phyloP scores from a whole-genome alignment of 2,888 invertebrate species.

The Clusia tigrina region DNA sequence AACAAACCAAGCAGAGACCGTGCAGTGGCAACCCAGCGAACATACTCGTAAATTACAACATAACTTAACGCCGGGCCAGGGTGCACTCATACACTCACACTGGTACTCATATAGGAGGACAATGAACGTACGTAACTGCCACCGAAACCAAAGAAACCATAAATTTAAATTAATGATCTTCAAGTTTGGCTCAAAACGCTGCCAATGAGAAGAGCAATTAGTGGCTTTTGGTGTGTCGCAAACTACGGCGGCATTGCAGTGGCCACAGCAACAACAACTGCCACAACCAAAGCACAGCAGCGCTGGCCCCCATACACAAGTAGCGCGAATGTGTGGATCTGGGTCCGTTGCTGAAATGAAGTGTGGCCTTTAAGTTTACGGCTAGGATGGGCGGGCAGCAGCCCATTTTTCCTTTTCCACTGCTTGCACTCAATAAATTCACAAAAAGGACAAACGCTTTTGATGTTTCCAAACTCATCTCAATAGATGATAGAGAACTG shows the following conservation, averaged over 20 bases:
- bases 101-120: slow-evolving; percentile 7
- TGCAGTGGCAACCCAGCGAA: neutral
- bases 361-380: neutral
- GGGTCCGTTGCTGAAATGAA: neutral
- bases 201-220: slow-evolving; percentile 31
- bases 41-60: neutral
- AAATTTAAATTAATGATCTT: slow-evolving; percentile 61
- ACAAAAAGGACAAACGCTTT: slow-evolving; percentile 22
- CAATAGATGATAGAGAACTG: too few relatives aligned
- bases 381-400: neutral
- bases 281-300: slow-evolving; percentile 9
- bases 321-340: neutral
- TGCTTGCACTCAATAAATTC: slow-evolving; percentile 27
- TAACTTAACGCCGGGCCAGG: neutral
- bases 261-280: slow-evolving; percentile 4
- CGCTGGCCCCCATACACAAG: neutral
- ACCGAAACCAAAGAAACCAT: slow-evolving; percentile 53
- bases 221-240: slow-evolving; percentile 25
- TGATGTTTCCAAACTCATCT: slow-evolving; percentile 21
- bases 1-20: too few relatives aligned
- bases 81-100: neutral
- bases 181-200: slow-evolving; percentile 23
- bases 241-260: slow-evolving; percentile 8
- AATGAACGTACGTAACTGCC: slow-evolving; percentile 5
- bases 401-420: neutral